These are phyloP conservation scores for Epizoanthus ramosus DNA, from an alignment of 92 coral and sea anemone species.

Conservation along the genomic window DNA sequence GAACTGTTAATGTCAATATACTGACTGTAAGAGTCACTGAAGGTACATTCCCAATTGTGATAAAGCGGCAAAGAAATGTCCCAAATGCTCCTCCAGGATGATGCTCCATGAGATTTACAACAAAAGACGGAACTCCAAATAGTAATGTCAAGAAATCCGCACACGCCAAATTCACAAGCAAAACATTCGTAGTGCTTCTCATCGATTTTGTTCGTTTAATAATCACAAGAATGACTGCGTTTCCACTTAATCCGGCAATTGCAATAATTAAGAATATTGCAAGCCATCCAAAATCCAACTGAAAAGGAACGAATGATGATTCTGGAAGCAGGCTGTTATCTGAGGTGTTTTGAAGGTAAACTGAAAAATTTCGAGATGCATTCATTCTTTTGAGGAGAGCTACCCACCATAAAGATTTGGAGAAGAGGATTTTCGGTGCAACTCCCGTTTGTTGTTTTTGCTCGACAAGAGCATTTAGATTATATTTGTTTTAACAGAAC, in stretches of 20 bases:
- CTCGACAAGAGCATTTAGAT: too few relatives aligned
- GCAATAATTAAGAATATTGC: neutral
- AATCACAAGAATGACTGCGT: neutral
- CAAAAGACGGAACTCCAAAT: conserved; percentile 25
- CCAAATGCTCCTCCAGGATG: conserved; percentile 43
- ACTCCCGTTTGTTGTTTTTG: too few relatives aligned
- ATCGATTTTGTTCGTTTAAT: conserved; percentile 25
- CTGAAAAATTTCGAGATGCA: neutral
- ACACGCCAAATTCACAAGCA: conserved; percentile 23
- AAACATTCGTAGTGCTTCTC: conserved; percentile 34
- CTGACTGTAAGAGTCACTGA: conserved; percentile 50
- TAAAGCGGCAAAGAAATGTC: conserved; percentile 38
- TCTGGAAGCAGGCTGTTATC: neutral
- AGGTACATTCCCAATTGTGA: conserved; percentile 56
- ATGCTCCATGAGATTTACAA: neutral
- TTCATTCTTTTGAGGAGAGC: neutral
- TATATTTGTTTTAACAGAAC: too few relatives aligned
- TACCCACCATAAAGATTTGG: too few relatives aligned
- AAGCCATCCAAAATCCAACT: conserved; percentile 3
- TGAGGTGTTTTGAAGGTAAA: neutral
- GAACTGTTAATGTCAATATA: conserved; percentile 46
- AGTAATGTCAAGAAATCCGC: conserved; percentile 22
- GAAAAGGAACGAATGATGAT: too few relatives aligned
- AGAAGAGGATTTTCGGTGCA: neutral
- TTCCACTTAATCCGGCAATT: neutral